Evolutionary conservation across 2,888 invertebrate genomes (phyloP).

Genomic region (Hyppa rectilinea): DNA sequence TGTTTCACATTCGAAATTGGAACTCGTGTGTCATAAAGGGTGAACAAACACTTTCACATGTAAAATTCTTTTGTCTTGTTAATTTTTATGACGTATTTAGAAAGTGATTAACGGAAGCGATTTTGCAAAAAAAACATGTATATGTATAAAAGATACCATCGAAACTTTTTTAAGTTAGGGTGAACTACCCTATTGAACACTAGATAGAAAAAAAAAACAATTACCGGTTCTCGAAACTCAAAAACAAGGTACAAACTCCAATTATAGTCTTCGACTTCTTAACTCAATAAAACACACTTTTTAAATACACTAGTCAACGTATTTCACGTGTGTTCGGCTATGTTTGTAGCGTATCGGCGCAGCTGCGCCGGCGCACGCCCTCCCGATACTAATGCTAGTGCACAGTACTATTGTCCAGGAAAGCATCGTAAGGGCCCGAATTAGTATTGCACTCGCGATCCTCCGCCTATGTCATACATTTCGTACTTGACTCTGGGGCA

Average conservation of each 20-base stretch:
- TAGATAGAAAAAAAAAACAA: constrained; percentile 19
- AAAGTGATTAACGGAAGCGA: constrained; percentile 32
- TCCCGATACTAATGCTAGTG: constrained; percentile 81
- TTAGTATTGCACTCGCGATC: constrained; percentile 81
- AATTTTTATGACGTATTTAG: constrained; percentile 18
- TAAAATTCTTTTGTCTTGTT: constrained; percentile 28
- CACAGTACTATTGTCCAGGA: constrained; percentile 81
- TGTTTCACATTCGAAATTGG: constrained; percentile 70
- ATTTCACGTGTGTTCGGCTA: constrained; percentile 62
- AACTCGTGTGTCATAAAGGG: constrained; percentile 62
- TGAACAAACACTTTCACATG: constrained; percentile 56
- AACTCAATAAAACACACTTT: constrained; percentile 54
- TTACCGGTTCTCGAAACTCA: constrained; percentile 37
- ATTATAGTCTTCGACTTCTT: constrained; percentile 10
- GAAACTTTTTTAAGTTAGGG: not conserved
- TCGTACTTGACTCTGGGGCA: constrained; percentile 40
- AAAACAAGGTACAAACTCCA: constrained; percentile 7
- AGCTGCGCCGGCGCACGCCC: constrained; percentile 77
- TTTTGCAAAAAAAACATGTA: not conserved
- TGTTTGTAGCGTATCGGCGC: constrained; percentile 64
- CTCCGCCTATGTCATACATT: constrained; percentile 57
- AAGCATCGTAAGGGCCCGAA: constrained; percentile 79
- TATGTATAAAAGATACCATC: constrained; percentile 42
- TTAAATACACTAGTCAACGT: constrained; percentile 45
- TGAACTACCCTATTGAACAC: not conserved